Percentiles rank a stretch among this genome's conserved stretches.
These are phyloP conservation scores for Aleiodes leptofemur DNA, from an alignment of 2,888 invertebrate genomes.

Conservation along the genomic window DNA sequence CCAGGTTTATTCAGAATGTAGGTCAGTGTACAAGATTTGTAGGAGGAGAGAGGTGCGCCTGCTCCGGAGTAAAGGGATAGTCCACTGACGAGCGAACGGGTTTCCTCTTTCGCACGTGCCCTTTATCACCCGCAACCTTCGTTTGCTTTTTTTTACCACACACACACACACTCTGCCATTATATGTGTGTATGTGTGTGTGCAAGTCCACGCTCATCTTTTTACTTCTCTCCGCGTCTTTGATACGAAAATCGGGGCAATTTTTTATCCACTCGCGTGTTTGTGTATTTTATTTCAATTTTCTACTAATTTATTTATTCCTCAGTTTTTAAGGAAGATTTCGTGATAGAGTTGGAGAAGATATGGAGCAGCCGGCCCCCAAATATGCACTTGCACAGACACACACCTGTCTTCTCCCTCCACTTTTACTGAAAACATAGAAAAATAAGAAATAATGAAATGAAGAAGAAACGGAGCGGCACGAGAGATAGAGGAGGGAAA, in stretches of 20 bases:
- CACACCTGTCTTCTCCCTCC: constrained; percentile 20
- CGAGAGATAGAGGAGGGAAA: constrained; percentile 8
- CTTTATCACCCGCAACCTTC: constrained; percentile 52
- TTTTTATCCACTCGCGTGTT: constrained; percentile 39
- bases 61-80: constrained; percentile 48
- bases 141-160: constrained; percentile 36
- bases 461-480: background rate
- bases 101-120: constrained; percentile 66
- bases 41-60: constrained; percentile 65
- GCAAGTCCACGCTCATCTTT: background rate
- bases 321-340: background rate
- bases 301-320: no score
- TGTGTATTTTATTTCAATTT: background rate
- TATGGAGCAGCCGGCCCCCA: constrained; percentile 16
- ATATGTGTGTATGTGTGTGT: constrained; percentile 2
- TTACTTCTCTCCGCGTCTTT: background rate
- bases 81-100: constrained; percentile 71
- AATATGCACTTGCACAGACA: background rate
- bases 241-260: constrained; percentile 29
- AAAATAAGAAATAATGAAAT: background rate
- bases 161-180: constrained; percentile 34
- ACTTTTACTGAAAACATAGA: constrained; percentile 28
- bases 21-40: constrained; percentile 73
- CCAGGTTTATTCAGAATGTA: constrained; percentile 72
- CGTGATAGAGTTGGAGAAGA: background rate